phyloP scores from a whole-genome alignment of 1,140 invertebrate genomes.

The Neodiprion pinetum region DNA sequence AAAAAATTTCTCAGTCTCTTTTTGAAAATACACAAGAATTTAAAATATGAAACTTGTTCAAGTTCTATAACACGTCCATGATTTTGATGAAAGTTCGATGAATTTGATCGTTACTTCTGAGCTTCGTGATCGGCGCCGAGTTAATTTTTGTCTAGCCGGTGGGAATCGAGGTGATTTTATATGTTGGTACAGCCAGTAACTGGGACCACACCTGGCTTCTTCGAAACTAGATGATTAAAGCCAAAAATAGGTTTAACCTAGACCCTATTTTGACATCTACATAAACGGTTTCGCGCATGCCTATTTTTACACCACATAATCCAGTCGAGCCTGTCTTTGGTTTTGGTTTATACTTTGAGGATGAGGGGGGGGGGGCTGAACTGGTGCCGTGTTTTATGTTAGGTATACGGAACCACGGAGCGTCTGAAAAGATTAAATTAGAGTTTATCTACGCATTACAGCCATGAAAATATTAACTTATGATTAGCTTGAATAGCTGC shows the following conservation, averaged over 20 bases:
- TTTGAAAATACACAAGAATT: no score
- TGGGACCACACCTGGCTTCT: not conserved
- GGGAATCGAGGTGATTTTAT: no score
- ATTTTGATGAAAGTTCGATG: no score
- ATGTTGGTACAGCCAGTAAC: no score
- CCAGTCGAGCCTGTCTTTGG: not conserved
- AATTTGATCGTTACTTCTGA: no score
- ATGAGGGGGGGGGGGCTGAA: no score
- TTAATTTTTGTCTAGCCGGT: no score
- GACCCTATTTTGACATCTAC: constrained; percentile 4
- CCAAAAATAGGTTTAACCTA: constrained; percentile 2
- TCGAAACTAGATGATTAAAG: not conserved
- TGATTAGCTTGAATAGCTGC: not conserved
- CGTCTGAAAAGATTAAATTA: not conserved
- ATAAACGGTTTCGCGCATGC: constrained; percentile 1
- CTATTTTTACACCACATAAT: not conserved
- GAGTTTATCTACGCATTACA: not conserved
- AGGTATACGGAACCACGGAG: not conserved
- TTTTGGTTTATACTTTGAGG: not conserved
- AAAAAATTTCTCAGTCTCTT: no score
- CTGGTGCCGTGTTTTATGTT: not conserved
- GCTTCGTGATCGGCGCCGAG: no score
- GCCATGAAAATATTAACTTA: not conserved
- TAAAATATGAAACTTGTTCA: no score
- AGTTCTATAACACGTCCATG: no score